Conservation (phyloP, 2,888 invertebrate genomes). For the Colletes collaris region DNA sequence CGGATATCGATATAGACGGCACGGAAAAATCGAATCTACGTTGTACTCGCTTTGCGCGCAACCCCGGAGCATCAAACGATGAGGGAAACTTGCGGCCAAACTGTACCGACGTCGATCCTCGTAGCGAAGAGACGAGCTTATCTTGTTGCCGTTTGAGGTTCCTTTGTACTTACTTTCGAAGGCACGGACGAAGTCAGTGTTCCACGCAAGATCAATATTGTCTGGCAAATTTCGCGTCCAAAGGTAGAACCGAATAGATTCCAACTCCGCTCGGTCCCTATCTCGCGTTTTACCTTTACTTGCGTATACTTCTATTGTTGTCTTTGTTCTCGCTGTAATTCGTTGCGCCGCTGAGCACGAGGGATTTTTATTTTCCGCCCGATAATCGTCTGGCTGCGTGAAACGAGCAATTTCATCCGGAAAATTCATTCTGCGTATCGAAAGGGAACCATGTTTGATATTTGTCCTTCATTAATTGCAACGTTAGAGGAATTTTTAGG, state of each 20-base stretch:
- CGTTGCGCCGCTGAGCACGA: background rate
- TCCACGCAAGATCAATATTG: constrained; percentile 64
- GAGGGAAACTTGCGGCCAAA: constrained; percentile 46
- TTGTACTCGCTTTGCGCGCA: constrained; percentile 49
- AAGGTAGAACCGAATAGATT: constrained; percentile 52
- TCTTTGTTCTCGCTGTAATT: background rate
- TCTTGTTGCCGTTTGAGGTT: constrained; percentile 65
- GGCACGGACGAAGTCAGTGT: constrained; percentile 52
- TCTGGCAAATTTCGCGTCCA: constrained; percentile 59
- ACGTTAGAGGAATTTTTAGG: too few relatives aligned
- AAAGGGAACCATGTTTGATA: background rate
- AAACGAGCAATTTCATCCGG: background rate
- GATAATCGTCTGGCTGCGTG: background rate
- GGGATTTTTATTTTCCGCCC: constrained; percentile 6
- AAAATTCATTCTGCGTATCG: background rate
- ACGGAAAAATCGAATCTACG: constrained; percentile 51
- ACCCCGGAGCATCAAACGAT: constrained; percentile 51
- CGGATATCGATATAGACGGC: constrained; percentile 47
- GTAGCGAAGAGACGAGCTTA: constrained; percentile 54
- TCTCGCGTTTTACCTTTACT: constrained; percentile 20
- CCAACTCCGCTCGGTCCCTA: constrained; percentile 32
- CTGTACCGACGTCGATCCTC: constrained; percentile 49
- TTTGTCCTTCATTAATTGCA: too few relatives aligned
- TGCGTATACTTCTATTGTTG: background rate
- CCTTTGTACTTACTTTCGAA: constrained; percentile 62